These are phyloP conservation scores for Myripristis jacobus DNA, from an alignment of 2,797 vertebrate species.

Conservation along the genomic window DNA sequence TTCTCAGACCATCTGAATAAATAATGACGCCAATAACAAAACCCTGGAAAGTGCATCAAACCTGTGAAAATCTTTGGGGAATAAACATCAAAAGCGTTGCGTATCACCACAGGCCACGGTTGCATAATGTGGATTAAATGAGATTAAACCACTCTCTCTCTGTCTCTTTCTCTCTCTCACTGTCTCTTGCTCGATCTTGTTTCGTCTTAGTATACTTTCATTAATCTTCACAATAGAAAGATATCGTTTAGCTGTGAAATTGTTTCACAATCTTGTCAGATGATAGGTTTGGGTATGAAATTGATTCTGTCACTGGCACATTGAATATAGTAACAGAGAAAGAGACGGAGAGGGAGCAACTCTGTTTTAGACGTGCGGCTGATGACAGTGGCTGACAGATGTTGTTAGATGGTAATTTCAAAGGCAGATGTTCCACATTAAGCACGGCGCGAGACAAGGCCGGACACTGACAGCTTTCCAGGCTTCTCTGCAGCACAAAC, in stretches of 20 bases:
- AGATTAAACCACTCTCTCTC: neutral
- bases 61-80: neutral
- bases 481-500: conserved; percentile 38
- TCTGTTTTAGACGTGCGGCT: conserved; percentile 17
- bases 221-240: conserved; percentile 23
- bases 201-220: conserved; percentile 30
- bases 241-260: conserved; percentile 51
- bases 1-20: conserved; percentile 13
- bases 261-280: conserved; percentile 45
- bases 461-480: conserved; percentile 40
- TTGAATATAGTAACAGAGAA: neutral
- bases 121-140: conserved; percentile 38
- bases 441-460: conserved; percentile 46
- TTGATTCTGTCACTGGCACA: conserved; percentile 27
- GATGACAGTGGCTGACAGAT: conserved; percentile 33
- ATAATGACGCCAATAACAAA: conserved; percentile 12
- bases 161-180: neutral
- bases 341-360: conserved; percentile 1
- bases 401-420: conserved; percentile 50
- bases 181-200: neutral
- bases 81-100: conserved; percentile 1
- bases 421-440: conserved; percentile 70
- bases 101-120: conserved; percentile 2
- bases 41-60: conserved; percentile 37
- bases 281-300: conserved; percentile 50